phyloP scores from a whole-genome alignment of 2,113 vertebrate species.

The Polyodon spathula region DNA sequence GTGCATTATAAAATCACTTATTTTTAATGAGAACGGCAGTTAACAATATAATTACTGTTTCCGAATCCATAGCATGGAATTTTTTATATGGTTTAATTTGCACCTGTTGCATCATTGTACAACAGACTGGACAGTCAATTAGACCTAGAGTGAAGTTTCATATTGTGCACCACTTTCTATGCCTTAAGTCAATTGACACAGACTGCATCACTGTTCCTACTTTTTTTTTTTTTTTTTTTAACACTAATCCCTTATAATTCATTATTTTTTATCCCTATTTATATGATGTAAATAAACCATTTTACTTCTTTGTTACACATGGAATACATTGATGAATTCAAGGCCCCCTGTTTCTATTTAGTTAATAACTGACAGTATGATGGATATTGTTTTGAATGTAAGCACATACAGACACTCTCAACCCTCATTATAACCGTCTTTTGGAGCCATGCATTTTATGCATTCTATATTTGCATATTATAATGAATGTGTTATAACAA shows the following conservation, averaged over 20 bases:
- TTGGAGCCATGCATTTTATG: neutral
- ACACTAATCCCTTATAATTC: too few species aligned
- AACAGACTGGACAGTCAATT: constrained; percentile 11
- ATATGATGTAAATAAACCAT: too few species aligned
- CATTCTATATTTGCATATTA: neutral
- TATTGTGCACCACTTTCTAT: constrained; percentile 3
- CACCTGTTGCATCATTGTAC: constrained; percentile 29
- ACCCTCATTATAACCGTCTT: neutral
- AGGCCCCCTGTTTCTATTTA: neutral
- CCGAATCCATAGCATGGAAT: constrained; percentile 14
- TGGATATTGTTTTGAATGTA: neutral
- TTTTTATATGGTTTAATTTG: constrained; percentile 12
- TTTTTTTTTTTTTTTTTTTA: too few species aligned
- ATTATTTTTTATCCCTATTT: too few species aligned
- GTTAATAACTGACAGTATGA: constrained; percentile 1
- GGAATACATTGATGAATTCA: neutral
- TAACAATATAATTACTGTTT: constrained; percentile 6
- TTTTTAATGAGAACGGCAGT: constrained; percentile 26
- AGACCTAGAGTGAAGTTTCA: constrained; percentile 6
- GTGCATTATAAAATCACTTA: constrained; percentile 22
- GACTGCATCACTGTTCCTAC: too few species aligned
- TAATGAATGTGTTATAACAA: neutral
- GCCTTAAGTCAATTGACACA: too few species aligned
- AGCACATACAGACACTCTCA: neutral
- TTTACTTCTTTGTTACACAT: neutral